Percentiles rank a stretch among this genome's conserved stretches.
Conservation (phyloP, 2,888 invertebrate genomes). For the Globia sparganii region DNA sequence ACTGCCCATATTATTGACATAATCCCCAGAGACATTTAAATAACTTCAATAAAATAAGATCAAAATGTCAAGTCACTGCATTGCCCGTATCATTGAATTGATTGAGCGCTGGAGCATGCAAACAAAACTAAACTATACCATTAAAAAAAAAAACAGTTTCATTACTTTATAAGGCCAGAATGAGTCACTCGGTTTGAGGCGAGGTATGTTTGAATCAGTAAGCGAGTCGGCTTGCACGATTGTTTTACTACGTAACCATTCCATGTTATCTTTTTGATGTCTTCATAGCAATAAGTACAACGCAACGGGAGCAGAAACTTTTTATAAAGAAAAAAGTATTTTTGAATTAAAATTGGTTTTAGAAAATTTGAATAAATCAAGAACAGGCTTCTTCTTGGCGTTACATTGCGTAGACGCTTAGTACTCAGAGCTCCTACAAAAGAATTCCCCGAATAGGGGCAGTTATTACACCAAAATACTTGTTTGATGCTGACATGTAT, state of each 20-base stretch:
- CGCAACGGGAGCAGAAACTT: slow-evolving; percentile 9
- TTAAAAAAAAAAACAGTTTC: slow-evolving; percentile 69
- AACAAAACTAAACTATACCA: slow-evolving; percentile 50
- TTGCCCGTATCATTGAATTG: slow-evolving; percentile 59
- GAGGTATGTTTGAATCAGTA: slow-evolving; percentile 45
- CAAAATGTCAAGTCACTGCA: slow-evolving; percentile 47
- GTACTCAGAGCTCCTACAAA: slow-evolving; percentile 1
- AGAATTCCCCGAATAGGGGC: not conserved
- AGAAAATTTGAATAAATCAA: slow-evolving; percentile 20
- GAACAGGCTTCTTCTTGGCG: slow-evolving; percentile 17
- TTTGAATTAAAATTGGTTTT: slow-evolving; percentile 26
- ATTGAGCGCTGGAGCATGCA: slow-evolving; percentile 52
- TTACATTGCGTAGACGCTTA: not conserved
- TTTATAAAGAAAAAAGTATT: slow-evolving; percentile 7
- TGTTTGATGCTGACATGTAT: not conserved
- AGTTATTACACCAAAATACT: not conserved
- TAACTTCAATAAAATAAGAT: slow-evolving; percentile 28
- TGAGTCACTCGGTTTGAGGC: slow-evolving; percentile 68
- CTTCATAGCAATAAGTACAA: slow-evolving; percentile 25
- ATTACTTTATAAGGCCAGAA: slow-evolving; percentile 76
- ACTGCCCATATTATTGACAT: slow-evolving; percentile 3
- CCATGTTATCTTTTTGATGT: slow-evolving; percentile 39
- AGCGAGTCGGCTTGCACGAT: slow-evolving; percentile 27
- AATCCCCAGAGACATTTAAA: not conserved
- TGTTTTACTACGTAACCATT: slow-evolving; percentile 13